Evolutionary conservation across 2,113 vertebrate species (phyloP).

Genomic region (Eublepharis macularius): DNA sequence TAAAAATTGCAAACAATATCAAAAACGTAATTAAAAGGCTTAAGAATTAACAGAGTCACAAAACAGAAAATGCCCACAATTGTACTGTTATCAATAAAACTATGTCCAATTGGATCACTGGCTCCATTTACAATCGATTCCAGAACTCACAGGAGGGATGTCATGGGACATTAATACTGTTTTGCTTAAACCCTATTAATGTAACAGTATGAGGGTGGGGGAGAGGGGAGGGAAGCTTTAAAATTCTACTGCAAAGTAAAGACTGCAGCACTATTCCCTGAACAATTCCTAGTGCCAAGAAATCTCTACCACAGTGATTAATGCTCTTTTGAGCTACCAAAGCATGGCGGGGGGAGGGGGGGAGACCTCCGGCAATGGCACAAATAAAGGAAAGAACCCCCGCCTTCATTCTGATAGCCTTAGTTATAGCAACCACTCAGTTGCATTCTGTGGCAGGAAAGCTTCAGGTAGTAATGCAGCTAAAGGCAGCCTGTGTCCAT

Average conservation of each 20-base stretch:
- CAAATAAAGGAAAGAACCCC: neutral
- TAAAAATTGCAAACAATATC: constrained; percentile 16
- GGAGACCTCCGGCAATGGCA: neutral
- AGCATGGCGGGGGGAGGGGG: neutral
- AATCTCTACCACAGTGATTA: constrained; percentile 16
- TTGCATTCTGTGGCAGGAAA: constrained; percentile 40
- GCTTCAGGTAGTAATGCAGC: constrained; percentile 23
- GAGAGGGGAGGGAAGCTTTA: neutral
- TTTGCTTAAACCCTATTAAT: neutral
- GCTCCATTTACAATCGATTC: neutral
- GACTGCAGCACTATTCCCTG: constrained; percentile 5
- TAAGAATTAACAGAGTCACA: constrained; percentile 14
- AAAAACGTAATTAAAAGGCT: neutral
- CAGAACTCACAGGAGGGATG: neutral
- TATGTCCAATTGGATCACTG: neutral
- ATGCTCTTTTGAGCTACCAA: neutral
- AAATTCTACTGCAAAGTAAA: neutral
- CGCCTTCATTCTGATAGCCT: neutral
- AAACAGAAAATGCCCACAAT: neutral
- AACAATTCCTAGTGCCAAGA: constrained; percentile 5
- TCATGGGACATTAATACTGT: neutral
- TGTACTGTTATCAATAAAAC: neutral
- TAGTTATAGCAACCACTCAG: neutral
- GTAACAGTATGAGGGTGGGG: neutral
- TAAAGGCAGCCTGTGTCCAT: neutral